Evolutionary conservation across 2,113 vertebrate genomes (phyloP), one percentile per base, ranked within the genome.

Genomic region (Pavo muticus): DNA sequence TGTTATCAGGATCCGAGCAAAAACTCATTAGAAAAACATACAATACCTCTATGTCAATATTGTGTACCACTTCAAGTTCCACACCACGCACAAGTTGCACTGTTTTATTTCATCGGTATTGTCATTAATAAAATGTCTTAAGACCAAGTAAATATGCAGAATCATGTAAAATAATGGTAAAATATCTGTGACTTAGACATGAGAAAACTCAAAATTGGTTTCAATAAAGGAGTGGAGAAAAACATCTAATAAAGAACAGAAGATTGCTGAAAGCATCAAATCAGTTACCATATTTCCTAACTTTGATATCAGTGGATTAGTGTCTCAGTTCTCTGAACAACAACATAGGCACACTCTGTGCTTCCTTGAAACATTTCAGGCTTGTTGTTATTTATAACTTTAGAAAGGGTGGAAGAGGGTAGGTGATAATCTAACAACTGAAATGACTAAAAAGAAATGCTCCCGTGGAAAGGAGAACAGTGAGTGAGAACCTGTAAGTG

Each of bases 1-100:
- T 72, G 52, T 44, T 86, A 91, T 45, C 72, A 68, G 17, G 75
- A 92, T 75, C 50, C 72, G 85, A 95, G 72, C 23, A 94, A 91
- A 77, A 83, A 21, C 40, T 65, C 6, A 44, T 60, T 77, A 56
- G 50, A 74, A 47, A 91, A 75, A 69, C 18, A n/a, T 24, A 68
- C 5, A 45, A 2, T n/a, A 39, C 37, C 2, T 83, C 37, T 44
- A 7, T 57, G 13, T 39, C n/a, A 67, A 4, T 64, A 89, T 54
- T 88, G 5, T 32, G 7, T 83, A n/a, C 7, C n/a, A 30, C 18
- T 85, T 52, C 52, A 47, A 12, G 16, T 77, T 77, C 23, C 65
- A 45, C 14, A 44, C 9, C 15, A 19, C 24, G 24, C 14, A 35
- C 5, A 71, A 60, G 29, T 56, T 69, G 29, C 29, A 45, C 6